phyloP scores from a whole-genome alignment of 1,140 invertebrate species.

The Apis florea region DNA sequence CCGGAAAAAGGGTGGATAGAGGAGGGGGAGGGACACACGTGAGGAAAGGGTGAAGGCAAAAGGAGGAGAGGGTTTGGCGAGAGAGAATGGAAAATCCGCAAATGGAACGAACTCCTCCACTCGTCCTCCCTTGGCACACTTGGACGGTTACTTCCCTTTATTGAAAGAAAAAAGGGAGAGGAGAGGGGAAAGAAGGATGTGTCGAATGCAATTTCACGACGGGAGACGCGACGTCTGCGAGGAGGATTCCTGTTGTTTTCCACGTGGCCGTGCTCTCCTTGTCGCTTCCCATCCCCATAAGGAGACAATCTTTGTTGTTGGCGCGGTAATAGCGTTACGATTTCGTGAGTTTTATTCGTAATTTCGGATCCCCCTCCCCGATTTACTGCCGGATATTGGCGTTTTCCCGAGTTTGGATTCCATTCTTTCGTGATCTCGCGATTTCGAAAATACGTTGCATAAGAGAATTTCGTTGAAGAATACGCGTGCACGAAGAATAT shows the following conservation, averaged over 20 bases:
- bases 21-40: constrained; percentile 24
- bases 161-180: constrained; percentile 32
- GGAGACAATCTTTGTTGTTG: not conserved
- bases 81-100: constrained; percentile 49
- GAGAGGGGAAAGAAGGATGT: not conserved
- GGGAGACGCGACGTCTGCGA: constrained; percentile 1
- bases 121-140: not conserved
- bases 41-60: constrained; percentile 25
- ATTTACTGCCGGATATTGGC: not conserved
- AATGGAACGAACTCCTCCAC: constrained; percentile 47
- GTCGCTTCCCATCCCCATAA: not conserved
- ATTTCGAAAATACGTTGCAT: too few relatives aligned
- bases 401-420: not conserved
- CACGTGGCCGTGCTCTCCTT: constrained; percentile 6
- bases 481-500: too few relatives aligned
- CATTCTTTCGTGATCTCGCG: not conserved
- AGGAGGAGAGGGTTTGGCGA: too few relatives aligned
- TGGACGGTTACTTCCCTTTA: constrained; percentile 44
- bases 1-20: constrained; percentile 13
- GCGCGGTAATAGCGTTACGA: not conserved
- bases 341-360: constrained; percentile 10
- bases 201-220: constrained; percentile 36
- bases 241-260: constrained; percentile 11
- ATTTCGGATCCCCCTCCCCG: not conserved
- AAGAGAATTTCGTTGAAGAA: too few relatives aligned